Base-by-base conservation (phyloP, 1,140 invertebrate species). In the Drosophila ironensis region DNA sequence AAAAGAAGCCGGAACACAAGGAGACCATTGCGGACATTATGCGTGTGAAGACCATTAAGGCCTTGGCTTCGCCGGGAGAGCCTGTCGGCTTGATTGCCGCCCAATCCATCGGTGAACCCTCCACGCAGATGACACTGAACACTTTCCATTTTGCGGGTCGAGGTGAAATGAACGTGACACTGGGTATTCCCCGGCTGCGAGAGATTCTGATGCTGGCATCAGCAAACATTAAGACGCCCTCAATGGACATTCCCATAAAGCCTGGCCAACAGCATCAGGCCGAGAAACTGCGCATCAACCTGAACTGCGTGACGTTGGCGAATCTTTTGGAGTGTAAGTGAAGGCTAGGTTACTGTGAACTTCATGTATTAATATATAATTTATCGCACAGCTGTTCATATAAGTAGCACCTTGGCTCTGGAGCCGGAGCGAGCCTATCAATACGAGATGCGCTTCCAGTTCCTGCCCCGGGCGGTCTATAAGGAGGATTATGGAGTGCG, bases 111-210 rank as follows among this genome's bases (percentile, higher is more conserved):
- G 98, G 98, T 56, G 99, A 99, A 91, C 98, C 98, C 0, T 99
- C 98, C 2, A 99, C 99, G 51, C 98, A 99, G 92, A 99, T 99
- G 98, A 99, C 99, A 74, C 90, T 99, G 64, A 99, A 99, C 86
- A 99, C 99, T 25, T 99, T 99, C 91, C 99, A 99, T 90, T 99
- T 99, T 91, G 98, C 99, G 74, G 99, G 99, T 90, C 94, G 98
- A 91, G 98, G 98, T 92, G 99, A 99, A 91, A 99, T 99, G 98
- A 99, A 99, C 91, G 98, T 99, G 0, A 99, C 99, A 0, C 92
- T 99, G 1, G 98, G 97, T 93, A 99, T 99, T 72, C 98, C 98
- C 0, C 93, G 98, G 74, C 91, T 99, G 1, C 92, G 98, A 82
- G 99, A 99, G 93, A 98, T 99, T 66, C 91, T 99, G 0, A 99